Evolutionary conservation across 2,113 vertebrate genomes (phyloP).

Genomic region (Antechinus flavipes): DNA sequence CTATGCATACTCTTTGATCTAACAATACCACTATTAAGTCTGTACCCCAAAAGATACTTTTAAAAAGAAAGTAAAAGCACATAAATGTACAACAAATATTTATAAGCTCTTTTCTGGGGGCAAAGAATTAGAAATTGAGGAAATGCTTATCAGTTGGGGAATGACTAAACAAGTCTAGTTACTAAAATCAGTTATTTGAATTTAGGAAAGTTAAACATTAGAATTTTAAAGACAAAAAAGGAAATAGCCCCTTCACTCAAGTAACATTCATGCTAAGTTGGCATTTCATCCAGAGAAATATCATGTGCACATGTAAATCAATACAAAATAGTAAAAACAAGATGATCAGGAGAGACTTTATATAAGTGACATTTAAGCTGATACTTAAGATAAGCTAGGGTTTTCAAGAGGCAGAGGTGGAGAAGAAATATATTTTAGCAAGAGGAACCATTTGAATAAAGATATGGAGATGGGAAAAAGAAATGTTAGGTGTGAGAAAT

Average conservation of each 20-base stretch:
- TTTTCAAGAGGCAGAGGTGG: background rate
- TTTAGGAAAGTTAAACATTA: background rate
- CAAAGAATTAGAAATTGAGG: too few relatives aligned
- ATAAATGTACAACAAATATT: too few relatives aligned
- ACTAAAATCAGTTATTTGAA: background rate
- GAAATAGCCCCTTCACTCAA: background rate
- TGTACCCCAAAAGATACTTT: too few relatives aligned
- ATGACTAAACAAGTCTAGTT: too few relatives aligned
- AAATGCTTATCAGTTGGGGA: too few relatives aligned
- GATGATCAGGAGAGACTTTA: background rate
- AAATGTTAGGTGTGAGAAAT: background rate
- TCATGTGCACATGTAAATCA: background rate
- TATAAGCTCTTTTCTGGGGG: too few relatives aligned
- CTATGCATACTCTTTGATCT: too few relatives aligned
- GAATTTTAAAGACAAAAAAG: background rate
- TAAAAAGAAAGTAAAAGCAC: too few relatives aligned
- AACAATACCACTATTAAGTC: too few relatives aligned
- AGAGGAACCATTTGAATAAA: background rate
- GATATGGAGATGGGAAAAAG: background rate
- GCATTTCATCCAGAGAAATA: background rate
- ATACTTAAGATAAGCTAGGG: background rate
- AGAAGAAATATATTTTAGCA: background rate
- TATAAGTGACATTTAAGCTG: background rate
- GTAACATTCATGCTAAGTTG: background rate
- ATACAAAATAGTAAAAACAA: background rate